phyloP scores from a whole-genome alignment of 2,113 vertebrate species.

The Hippocampus comes region DNA sequence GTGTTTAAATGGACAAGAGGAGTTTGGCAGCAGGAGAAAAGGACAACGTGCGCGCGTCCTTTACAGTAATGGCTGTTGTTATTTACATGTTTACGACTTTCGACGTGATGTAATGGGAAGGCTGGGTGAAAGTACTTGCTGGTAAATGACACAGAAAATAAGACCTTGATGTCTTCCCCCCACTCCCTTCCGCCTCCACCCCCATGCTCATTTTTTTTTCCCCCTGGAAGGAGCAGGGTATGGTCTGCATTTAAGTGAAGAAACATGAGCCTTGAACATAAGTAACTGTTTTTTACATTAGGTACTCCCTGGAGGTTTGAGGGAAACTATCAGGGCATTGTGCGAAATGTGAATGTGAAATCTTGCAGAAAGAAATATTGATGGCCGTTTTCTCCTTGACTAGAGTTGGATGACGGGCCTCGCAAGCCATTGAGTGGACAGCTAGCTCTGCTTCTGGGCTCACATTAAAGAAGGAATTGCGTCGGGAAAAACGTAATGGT shows the following conservation, averaged over 20 bases:
- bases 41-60: constrained; percentile 22
- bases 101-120: constrained; percentile 76
- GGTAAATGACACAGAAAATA: constrained; percentile 74
- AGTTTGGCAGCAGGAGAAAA: constrained; percentile 21
- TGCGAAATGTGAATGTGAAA: constrained; percentile 97
- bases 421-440: constrained; percentile 90
- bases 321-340: constrained; percentile 86
- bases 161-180: constrained; percentile 73
- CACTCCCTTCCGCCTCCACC: constrained; percentile 10
- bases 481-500: not conserved
- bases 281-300: constrained; percentile 96
- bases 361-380: constrained; percentile 99
- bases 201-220: not conserved
- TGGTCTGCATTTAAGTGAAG: constrained; percentile 83
- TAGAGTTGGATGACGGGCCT: constrained; percentile 95
- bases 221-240: constrained; percentile 75
- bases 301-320: constrained; percentile 87
- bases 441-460: constrained; percentile 82
- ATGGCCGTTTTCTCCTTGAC: constrained; percentile 99
- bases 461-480: constrained; percentile 76
- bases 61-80: constrained; percentile 66
- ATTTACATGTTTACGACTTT: constrained; percentile 77
- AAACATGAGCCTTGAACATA: constrained; percentile 89
- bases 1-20: constrained; percentile 67
- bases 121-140: constrained; percentile 69